Conservation (phyloP, 2,113 vertebrate species). For the Anas platyrhynchos region DNA sequence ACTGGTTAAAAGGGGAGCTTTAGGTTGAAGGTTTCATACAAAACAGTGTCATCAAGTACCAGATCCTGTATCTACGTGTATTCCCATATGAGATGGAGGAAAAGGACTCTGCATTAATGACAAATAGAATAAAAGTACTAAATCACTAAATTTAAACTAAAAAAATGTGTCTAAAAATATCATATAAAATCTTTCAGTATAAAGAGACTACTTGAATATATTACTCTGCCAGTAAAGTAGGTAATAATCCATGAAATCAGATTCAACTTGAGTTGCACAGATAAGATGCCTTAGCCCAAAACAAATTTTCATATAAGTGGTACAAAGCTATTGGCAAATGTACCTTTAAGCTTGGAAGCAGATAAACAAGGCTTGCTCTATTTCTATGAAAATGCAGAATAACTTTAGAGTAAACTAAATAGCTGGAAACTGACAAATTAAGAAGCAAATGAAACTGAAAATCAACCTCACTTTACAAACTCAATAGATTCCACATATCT, state of each 20-base stretch:
- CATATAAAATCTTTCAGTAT: not conserved
- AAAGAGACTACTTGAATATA: not conserved
- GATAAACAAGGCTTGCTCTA: not conserved
- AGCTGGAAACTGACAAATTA: not conserved
- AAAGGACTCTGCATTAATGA: not conserved
- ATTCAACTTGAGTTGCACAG: not conserved
- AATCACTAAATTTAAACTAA: not conserved
- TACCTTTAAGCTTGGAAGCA: not conserved
- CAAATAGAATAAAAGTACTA: not conserved
- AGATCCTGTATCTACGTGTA: rapidly evolving
- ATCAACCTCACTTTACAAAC: not conserved
- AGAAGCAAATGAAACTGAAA: not conserved
- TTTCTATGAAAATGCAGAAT: not conserved
- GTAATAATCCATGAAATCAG: slow-evolving; percentile 40
- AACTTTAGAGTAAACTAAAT: not conserved
- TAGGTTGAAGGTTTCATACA: not conserved
- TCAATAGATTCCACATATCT: not conserved
- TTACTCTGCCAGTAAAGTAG: not conserved
- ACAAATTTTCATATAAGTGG: not conserved
- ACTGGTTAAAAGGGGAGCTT: not conserved
- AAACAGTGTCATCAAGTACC: not conserved
- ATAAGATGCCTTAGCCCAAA: slow-evolving; percentile 13
- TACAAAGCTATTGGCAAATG: not conserved
- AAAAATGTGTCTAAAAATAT: not conserved
- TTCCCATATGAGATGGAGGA: rapidly evolving